Evolutionary conservation across 92 coral and sea anemone genomes (phyloP).

Genomic region (Zoanthus solanderi): DNA sequence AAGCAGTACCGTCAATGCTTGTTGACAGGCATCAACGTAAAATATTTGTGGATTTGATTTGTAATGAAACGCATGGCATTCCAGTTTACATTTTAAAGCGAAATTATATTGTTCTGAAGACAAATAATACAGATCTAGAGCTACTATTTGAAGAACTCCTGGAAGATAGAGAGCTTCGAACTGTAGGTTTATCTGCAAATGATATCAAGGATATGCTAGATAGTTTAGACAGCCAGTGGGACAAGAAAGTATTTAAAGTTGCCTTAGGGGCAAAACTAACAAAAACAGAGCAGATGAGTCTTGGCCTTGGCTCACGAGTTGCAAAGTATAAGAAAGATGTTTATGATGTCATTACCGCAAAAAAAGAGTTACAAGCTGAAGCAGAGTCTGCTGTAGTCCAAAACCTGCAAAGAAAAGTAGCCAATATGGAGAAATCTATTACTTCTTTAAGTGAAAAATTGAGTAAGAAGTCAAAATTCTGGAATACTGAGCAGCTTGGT

Average conservation of each 20-base stretch:
- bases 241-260: slow-evolving; percentile 52
- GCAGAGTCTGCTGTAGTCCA: neutral
- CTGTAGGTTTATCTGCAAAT: slow-evolving; percentile 41
- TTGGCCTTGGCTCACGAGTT: slow-evolving; percentile 50
- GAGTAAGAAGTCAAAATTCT: slow-evolving; percentile 2
- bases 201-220: slow-evolving; percentile 50
- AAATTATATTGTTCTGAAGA: slow-evolving; percentile 23
- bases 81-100: slow-evolving; percentile 12
- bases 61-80: slow-evolving; percentile 11
- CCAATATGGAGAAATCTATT: neutral
- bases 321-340: slow-evolving; percentile 8
- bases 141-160: slow-evolving; percentile 14
- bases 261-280: slow-evolving; percentile 41
- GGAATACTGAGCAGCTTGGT: slow-evolving; percentile 9
- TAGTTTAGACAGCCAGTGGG: slow-evolving; percentile 53
- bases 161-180: slow-evolving; percentile 5
- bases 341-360: slow-evolving; percentile 3
- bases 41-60: slow-evolving; percentile 11
- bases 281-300: slow-evolving; percentile 44
- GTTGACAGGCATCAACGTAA: slow-evolving; percentile 39
- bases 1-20: slow-evolving; percentile 17
- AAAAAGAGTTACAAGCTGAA: slow-evolving; percentile 2
- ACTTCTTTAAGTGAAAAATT: slow-evolving; percentile 1
- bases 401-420: slow-evolving; percentile 3
- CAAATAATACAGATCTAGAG: slow-evolving; percentile 12